phyloP scores from a whole-genome alignment of 64 coral and sea anemone species.

The Pocillopora damicornis region DNA sequence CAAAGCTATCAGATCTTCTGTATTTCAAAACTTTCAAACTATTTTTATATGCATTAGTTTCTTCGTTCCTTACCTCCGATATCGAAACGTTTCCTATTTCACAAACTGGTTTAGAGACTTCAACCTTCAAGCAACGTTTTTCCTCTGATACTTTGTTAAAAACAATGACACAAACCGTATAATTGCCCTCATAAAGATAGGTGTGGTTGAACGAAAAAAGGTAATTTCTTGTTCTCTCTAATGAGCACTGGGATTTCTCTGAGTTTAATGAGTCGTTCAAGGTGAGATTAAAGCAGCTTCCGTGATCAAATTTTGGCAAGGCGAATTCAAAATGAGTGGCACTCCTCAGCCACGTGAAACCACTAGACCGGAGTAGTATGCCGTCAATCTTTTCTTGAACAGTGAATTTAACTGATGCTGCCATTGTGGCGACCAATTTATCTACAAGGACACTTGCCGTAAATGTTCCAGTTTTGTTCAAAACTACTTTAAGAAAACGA shows the following conservation, averaged over 20 bases:
- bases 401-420: conserved; percentile 10
- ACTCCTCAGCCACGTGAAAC: conserved; percentile 21
- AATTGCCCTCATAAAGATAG: conserved; percentile 11
- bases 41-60: background rate
- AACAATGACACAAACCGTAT: background rate
- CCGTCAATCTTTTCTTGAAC: conserved; percentile 41
- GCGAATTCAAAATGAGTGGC: conserved; percentile 5
- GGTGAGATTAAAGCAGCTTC: conserved; percentile 20
- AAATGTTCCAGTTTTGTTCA: background rate
- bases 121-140: background rate
- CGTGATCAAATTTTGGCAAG: background rate
- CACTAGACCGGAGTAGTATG: conserved; percentile 29
- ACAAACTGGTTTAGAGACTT: conserved; percentile 16
- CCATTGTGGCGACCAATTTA: conserved; percentile 26
- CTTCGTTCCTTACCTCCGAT: background rate
- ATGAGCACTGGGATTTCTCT: background rate
- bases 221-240: background rate
- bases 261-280: background rate
- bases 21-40: background rate
- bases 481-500: background rate
- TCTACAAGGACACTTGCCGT: conserved; percentile 36
- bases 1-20: conserved; percentile 10
- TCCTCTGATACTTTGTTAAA: conserved; percentile 25
- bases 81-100: conserved; percentile 16
- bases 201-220: background rate